Percentiles rank a stretch among this genome's conserved stretches.
These are phyloP conservation scores for Eupsilia transversa DNA, from an alignment of 2,888 invertebrate species.

Conservation along the genomic window DNA sequence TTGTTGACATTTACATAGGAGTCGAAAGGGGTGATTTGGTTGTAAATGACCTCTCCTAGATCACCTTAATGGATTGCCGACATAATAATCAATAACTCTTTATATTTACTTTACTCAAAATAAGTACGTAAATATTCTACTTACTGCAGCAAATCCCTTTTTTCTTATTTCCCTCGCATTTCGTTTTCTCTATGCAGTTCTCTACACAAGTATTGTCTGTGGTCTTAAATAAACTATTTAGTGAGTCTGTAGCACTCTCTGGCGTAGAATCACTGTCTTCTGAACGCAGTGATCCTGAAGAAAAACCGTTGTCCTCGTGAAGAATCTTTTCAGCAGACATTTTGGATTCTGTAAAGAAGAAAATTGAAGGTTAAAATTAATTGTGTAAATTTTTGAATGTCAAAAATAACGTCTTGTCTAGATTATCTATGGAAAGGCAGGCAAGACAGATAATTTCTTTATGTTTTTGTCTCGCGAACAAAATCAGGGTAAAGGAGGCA, in stretches of 20 bases:
- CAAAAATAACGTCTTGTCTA: not conserved
- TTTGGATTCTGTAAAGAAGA: slow-evolving; percentile 50
- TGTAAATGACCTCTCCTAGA: too few relatives aligned
- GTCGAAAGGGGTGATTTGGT: too few relatives aligned
- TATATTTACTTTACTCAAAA: too few relatives aligned
- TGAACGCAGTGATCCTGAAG: slow-evolving; percentile 51
- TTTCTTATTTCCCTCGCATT: slow-evolving; percentile 65
- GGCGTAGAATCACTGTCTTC: slow-evolving; percentile 66
- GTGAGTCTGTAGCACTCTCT: slow-evolving; percentile 70
- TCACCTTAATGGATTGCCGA: too few relatives aligned
- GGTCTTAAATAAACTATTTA: slow-evolving; percentile 73
- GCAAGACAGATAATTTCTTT: not conserved
- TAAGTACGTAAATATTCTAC: slow-evolving; percentile 49
- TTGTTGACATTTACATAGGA: too few relatives aligned
- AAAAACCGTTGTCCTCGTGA: slow-evolving; percentile 48
- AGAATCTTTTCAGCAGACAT: slow-evolving; percentile 57
- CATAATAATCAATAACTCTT: too few relatives aligned
- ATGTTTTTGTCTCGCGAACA: not conserved
- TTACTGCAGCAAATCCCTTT: slow-evolving; percentile 74
- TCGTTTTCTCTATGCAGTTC: slow-evolving; percentile 63
- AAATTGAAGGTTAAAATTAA: not conserved
- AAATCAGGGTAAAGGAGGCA: not conserved
- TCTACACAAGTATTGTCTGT: slow-evolving; percentile 62
- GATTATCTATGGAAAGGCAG: not conserved
- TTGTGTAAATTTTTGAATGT: not conserved